Percentiles rank a stretch among this genome's conserved stretches.
These are phyloP conservation scores for Amphilophus citrinellus DNA, from an alignment of 2,113 vertebrate genomes.

Conservation along the genomic window DNA sequence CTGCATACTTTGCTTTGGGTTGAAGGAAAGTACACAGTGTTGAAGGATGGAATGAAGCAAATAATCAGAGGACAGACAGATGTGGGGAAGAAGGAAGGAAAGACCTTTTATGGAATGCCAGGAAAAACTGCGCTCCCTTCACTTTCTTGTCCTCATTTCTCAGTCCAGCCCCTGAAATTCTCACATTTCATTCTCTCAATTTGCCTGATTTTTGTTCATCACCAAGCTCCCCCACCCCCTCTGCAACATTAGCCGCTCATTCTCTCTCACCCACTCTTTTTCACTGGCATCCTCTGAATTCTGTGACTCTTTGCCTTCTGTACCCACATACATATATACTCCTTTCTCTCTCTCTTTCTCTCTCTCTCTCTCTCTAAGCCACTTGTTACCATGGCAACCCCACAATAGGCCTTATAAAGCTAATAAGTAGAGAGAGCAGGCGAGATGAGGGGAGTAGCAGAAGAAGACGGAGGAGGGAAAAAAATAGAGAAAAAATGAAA, in stretches of 20 bases:
- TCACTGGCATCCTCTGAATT: constrained; percentile 68
- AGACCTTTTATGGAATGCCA: constrained; percentile 58
- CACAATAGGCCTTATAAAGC: constrained; percentile 78
- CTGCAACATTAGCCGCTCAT: constrained; percentile 28
- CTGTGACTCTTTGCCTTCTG: constrained; percentile 60
- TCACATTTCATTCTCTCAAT: constrained; percentile 53
- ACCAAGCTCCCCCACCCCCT: neutral
- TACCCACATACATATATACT: constrained; percentile 61
- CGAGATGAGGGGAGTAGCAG: constrained; percentile 45
- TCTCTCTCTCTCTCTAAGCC: constrained; percentile 57
- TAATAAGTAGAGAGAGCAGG: constrained; percentile 73
- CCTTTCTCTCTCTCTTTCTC: constrained; percentile 11
- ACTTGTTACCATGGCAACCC: constrained; percentile 83
- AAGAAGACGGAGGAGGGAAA: constrained; percentile 12
- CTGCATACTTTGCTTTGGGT: constrained; percentile 52
- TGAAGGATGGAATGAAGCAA: neutral
- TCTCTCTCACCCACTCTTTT: constrained; percentile 54
- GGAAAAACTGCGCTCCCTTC: constrained; percentile 22
- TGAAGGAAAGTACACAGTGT: constrained; percentile 10
- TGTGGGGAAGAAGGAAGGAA: constrained; percentile 48
- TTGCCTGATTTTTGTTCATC: constrained; percentile 33
- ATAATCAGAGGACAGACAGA: constrained; percentile 21
- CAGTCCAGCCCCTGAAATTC: constrained; percentile 46
- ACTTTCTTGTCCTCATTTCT: constrained; percentile 61
- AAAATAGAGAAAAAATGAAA: constrained; percentile 21